Evolutionary conservation across 2,113 vertebrate genomes (phyloP).

Genomic region (Catharus minimus): DNA sequence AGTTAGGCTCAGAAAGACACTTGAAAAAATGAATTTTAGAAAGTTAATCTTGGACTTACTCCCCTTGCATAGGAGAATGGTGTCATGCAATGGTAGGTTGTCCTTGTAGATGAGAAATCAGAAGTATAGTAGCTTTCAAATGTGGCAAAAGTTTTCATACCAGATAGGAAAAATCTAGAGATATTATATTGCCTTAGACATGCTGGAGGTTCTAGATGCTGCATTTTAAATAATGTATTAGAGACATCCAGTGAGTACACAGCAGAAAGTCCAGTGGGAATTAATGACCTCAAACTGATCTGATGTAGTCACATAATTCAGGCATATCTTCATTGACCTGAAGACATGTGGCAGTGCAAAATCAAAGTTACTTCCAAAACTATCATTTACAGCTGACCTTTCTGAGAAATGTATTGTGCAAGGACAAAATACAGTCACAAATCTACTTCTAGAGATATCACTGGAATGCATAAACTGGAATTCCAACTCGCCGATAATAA

Average conservation of each 20-base stretch:
- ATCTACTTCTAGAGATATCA: neutral
- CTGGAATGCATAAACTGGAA: neutral
- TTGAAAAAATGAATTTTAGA: neutral
- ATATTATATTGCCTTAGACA: neutral
- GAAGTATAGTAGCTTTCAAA: neutral
- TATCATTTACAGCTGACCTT: neutral
- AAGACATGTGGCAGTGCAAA: neutral
- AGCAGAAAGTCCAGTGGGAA: neutral
- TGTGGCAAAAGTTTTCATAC: neutral
- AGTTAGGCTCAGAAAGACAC: neutral
- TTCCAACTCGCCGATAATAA: neutral
- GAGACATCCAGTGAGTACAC: neutral
- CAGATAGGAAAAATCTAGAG: neutral
- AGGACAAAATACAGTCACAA: neutral
- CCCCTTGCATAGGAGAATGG: accelerated
- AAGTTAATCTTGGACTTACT: neutral
- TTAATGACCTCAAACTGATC: neutral
- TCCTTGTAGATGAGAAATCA: neutral
- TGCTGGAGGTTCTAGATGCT: neutral
- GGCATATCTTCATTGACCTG: neutral
- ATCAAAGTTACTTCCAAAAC: neutral
- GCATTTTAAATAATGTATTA: neutral
- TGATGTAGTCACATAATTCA: neutral
- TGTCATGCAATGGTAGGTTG: neutral
- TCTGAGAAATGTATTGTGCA: neutral